These are phyloP conservation scores for Bedellia somnulentella DNA, from an alignment of 2,888 invertebrate species.

Conservation along the genomic window DNA sequence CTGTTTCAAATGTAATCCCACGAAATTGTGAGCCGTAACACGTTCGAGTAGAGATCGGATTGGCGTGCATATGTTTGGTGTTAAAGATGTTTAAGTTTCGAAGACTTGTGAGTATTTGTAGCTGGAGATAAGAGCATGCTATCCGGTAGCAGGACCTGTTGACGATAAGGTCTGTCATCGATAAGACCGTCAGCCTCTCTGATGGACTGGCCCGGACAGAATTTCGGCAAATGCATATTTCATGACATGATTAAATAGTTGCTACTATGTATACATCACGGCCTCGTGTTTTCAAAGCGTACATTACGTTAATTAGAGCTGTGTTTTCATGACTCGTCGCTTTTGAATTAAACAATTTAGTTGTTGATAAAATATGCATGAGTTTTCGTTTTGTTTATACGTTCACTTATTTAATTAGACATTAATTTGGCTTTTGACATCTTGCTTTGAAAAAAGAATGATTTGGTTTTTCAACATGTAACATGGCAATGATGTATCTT, in stretches of 20 bases:
- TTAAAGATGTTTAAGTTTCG: slow-evolving; percentile 20
- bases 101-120: slow-evolving; percentile 41
- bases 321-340: too few relatives aligned
- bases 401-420: too few relatives aligned
- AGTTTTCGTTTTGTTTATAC: too few relatives aligned
- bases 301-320: too few relatives aligned
- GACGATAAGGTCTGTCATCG: slow-evolving; percentile 56
- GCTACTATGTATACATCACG: slow-evolving; percentile 43
- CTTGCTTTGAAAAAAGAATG: too few relatives aligned
- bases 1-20: slow-evolving; percentile 13
- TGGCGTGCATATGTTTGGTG: slow-evolving; percentile 8
- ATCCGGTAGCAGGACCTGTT: slow-evolving; percentile 52
- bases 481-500: too few relatives aligned
- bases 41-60: slow-evolving; percentile 12
- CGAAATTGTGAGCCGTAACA: slow-evolving; percentile 13
- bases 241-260: slow-evolving; percentile 60
- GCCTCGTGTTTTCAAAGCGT: too few relatives aligned
- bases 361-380: too few relatives aligned
- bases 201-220: slow-evolving; percentile 49
- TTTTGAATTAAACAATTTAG: too few relatives aligned
- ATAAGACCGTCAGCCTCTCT: slow-evolving; percentile 40
- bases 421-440: too few relatives aligned
- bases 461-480: too few relatives aligned
- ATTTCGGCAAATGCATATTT: slow-evolving; percentile 58
- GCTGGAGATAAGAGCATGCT: slow-evolving; percentile 55